Base-by-base conservation (phyloP, 2,113 vertebrate species). In the Cynoglossus semilaevis region DNA sequence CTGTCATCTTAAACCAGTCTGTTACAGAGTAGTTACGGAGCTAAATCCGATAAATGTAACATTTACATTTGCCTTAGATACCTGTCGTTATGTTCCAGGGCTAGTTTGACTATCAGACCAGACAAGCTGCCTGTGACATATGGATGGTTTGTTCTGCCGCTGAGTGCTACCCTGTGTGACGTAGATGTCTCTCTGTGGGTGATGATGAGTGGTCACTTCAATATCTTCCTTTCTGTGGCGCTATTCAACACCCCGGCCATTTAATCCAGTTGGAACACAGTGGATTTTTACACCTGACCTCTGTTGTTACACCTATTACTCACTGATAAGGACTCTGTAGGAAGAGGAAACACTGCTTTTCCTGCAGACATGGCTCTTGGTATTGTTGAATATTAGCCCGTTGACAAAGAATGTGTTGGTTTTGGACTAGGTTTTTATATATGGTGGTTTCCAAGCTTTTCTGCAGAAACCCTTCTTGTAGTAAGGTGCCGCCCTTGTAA, bases 301-400 rank as follows among this genome's bases (percentile, higher is more conserved):
- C 22, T 29, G 22, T 29, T 29, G 22, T 29, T 29, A 6, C 22
- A 29, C 22, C 22, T 6, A 29, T 29, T 29, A 29, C 22, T 29
- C 22, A 29, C 22, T 29, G 22, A 29, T 29, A 29, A 29, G 22
- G 38, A 41, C 37, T 38, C 37, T 38, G 44, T 14, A 40, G 64
- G 56, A 53, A 72, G 64, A 67, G 54, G 53, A 53, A 76, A 69
- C 58, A 22, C 52, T 58, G 57, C 40, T 48, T 63, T 80, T 78
- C 75, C 75, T 83, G 53, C 42, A 2, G 16, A 46, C 46, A 8
- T 15, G 29, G 46, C 60, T 22, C 51, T 51, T 2, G 16, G 1
- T 58, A 49, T 58, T 4, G 42, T 45, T 60, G 22, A 29, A 29
- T 29, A 29, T 29, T 2, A 29, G 22, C 22, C 22, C 6, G 22